A percentile compares a stretch with the other conserved stretches of the same genome.
Conservation (phyloP, 2,113 vertebrate species). For the Tamias sibiricus region DNA sequence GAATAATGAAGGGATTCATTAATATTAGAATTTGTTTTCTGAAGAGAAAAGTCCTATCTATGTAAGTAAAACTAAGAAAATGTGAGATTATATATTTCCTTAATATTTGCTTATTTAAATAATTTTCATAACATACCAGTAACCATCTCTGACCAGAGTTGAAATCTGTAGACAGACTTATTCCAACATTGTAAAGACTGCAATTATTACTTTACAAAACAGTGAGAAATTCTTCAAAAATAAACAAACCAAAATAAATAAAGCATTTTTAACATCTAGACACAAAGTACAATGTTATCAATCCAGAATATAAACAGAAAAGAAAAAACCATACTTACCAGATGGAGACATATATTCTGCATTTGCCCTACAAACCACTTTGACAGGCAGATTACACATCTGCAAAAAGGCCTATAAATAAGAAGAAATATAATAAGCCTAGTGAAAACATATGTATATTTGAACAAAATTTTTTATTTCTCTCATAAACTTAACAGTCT, state of each 20-base stretch:
- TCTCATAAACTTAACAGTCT: constrained; percentile 48
- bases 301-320: constrained; percentile 67
- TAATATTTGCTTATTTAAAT: constrained; percentile 40
- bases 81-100: background rate
- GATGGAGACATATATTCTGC: constrained; percentile 94
- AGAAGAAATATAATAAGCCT: constrained; percentile 71
- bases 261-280: constrained; percentile 21
- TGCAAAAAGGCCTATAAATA: constrained; percentile 91
- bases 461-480: constrained; percentile 12
- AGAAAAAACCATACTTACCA: constrained; percentile 89
- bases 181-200: constrained; percentile 11
- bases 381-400: constrained; percentile 93
- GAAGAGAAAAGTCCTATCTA: too few species aligned
- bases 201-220: constrained; percentile 33
- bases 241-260: background rate
- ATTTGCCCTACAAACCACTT: constrained; percentile 91
- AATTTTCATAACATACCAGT: constrained; percentile 6
- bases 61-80: constrained; percentile 28
- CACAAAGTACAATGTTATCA: constrained; percentile 86
- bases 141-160: constrained; percentile 19
- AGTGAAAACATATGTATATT: background rate
- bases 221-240: background rate
- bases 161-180: background rate
- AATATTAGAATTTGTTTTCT: constrained; percentile 61
- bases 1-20: constrained; percentile 40